These are phyloP conservation scores for Bubo scandiacus DNA, from an alignment of 2,113 vertebrate species.

Conservation along the genomic window DNA sequence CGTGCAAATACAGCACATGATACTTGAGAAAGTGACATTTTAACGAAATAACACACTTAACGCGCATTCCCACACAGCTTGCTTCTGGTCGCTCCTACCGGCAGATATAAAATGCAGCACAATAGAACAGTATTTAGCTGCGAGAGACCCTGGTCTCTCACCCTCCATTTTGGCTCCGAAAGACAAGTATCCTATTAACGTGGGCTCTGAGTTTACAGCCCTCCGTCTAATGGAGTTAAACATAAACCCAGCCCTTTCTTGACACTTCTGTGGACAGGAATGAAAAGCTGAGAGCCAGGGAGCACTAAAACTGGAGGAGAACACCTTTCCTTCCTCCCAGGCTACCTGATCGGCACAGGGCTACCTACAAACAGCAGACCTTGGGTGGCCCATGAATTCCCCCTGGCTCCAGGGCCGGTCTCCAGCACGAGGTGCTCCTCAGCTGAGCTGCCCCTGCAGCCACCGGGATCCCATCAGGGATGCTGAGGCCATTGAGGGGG, in stretches of 20 bases:
- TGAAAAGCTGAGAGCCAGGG: background rate
- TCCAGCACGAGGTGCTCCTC: background rate
- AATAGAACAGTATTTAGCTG: constrained; percentile 15
- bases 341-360: background rate
- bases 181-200: constrained; percentile 31
- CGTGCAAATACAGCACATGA: background rate
- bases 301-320: constrained; percentile 1
- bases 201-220: background rate
- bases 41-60: background rate
- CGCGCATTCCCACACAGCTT: background rate
- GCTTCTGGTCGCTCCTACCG: background rate
- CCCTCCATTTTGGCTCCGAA: background rate
- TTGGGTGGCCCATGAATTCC: background rate
- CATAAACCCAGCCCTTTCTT: background rate
- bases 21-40: constrained; percentile 61
- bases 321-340: background rate
- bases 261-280: background rate
- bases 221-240: background rate
- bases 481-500: background rate
- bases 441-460: background rate
- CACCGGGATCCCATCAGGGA: background rate
- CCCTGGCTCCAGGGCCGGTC: background rate
- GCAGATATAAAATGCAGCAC: background rate
- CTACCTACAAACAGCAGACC: fast-evolving
- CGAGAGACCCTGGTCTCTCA: background rate